Base-by-base conservation (phyloP, 1,140 invertebrate species). In the Drosophila tani region DNA sequence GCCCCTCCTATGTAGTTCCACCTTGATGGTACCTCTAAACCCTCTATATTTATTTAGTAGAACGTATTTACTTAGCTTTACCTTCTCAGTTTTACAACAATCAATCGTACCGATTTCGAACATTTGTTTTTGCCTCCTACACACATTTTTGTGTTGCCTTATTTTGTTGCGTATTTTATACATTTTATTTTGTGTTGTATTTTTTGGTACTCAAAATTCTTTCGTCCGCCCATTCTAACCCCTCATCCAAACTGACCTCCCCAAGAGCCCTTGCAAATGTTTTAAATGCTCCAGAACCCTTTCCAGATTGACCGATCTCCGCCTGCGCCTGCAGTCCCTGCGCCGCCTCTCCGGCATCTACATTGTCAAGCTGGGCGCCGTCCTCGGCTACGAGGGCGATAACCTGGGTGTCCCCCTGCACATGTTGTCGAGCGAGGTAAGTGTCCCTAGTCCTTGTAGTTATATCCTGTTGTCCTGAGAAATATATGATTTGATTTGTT, bases 331-430 rank as follows among this genome's bases (percentile, higher is more conserved):
- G 21, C 96, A 96, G 80, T 96, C 96, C 3, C 93, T 97, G 17
- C 94, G 95, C 79, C 94, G 96, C 78, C 94, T 97, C 27, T 96
- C 96, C 6, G 95, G 95, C 40, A 95, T 97, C 64, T 97, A 97
- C 88, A 95, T 96, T 5, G 93, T 97, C 27, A 97, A 97, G 93
- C 91, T 97, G 66, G 96, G 96, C 24, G 95, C 95, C 0, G 95
- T 96, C 2, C 94, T 97, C 2, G 96, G 95, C 46, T 94, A 94
- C 64, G 95, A 96, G 85, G 92, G 94, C 63, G 85, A 92, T 14
- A 85, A 88, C 63, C 76, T 94, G 55, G 93, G 93, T 38, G 82
- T 93, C 47, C 93, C 94, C 15, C 84, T 94, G 74, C 94, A 93
- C 65, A 90, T 93, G 82, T 79, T 94, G 71, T 93, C 91, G 40